Evolutionary conservation across 2,113 vertebrate species (phyloP).

Genomic region (Phodopus roborovskii): DNA sequence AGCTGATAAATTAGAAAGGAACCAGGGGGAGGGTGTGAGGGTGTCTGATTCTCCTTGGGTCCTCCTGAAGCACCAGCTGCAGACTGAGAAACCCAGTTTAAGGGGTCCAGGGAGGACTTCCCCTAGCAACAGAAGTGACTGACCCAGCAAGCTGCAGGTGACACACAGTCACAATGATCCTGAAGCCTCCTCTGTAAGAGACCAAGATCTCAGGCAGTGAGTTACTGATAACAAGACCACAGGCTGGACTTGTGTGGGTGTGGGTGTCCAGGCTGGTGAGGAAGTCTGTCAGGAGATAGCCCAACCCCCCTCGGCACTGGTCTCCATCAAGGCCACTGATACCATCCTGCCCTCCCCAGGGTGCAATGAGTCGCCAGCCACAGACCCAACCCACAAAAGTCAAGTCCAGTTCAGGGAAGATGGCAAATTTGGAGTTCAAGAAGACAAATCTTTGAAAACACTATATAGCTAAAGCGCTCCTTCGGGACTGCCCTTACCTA

Average conservation of each 20-base stretch:
- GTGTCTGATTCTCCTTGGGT: too few relatives aligned
- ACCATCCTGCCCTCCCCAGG: neutral
- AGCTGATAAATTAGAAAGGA: slow-evolving; percentile 30
- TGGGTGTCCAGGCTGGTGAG: neutral
- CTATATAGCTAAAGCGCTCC: neutral
- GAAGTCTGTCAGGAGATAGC: neutral
- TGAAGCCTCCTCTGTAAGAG: neutral
- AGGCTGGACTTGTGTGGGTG: neutral
- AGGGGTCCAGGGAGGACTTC: neutral
- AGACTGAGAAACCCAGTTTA: neutral
- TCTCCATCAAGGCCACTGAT: neutral
- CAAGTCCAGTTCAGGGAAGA: neutral
- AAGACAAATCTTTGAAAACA: neutral
- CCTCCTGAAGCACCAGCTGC: neutral
- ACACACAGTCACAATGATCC: neutral
- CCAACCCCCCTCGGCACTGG: neutral
- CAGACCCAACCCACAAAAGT: neutral
- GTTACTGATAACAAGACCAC: neutral
- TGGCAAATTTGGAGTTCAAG: neutral
- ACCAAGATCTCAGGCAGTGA: neutral
- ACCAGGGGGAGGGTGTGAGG: neutral
- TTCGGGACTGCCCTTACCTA: neutral
- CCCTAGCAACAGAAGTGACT: neutral
- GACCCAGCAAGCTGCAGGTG: neutral
- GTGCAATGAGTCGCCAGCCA: neutral